Evolutionary conservation across 2,797 vertebrate genomes (phyloP).

Genomic region (Hydrophis major): DNA sequence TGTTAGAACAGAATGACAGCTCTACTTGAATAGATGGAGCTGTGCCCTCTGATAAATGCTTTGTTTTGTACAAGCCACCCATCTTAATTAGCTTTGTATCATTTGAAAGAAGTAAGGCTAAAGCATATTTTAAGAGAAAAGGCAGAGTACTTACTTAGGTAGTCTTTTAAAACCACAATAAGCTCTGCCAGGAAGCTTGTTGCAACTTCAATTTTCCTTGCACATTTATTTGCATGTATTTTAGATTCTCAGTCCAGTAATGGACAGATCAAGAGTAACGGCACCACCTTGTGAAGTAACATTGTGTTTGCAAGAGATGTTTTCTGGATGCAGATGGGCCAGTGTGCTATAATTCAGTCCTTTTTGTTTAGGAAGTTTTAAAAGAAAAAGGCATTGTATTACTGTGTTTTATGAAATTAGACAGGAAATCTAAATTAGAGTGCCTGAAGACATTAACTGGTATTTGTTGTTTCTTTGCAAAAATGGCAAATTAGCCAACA

Average conservation of each 20-base stretch:
- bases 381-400: neutral
- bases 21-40: neutral
- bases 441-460: slow-evolving; percentile 16
- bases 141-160: neutral
- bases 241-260: neutral
- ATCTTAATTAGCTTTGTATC: slow-evolving; percentile 3
- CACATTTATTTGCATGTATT: neutral
- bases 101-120: slow-evolving; percentile 2
- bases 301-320: slow-evolving; percentile 3
- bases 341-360: accelerated
- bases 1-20: neutral
- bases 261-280: slow-evolving; percentile 4
- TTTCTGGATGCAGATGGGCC: slow-evolving; percentile 1
- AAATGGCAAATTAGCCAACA: neutral
- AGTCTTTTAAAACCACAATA: neutral
- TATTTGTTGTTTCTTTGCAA: neutral
- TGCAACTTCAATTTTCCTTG: neutral
- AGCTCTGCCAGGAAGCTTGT: neutral
- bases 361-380: neutral
- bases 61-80: slow-evolving; percentile 11
- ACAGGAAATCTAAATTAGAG: neutral
- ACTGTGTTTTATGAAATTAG: slow-evolving; percentile 10
- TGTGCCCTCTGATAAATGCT: neutral
- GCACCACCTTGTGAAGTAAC: slow-evolving; percentile 54
- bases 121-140: neutral